Evolutionary conservation across 1,140 invertebrate species (phyloP), one percentile per base, ranked within the genome.

Genomic region (Drosophila repleta): DNA sequence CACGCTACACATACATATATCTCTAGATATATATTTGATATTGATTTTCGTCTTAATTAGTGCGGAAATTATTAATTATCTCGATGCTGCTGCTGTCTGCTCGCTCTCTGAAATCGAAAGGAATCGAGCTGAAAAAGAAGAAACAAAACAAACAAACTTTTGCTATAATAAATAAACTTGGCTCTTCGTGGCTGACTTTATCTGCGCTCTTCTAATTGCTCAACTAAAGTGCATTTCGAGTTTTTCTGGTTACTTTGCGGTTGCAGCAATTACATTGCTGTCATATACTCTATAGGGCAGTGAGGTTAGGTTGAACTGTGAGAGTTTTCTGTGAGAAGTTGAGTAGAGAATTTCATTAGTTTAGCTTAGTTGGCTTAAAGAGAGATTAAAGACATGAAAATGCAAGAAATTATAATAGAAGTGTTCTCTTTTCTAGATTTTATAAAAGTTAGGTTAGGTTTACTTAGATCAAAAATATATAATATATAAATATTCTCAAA

Each of bases 61-160:
- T 88, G 83, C 82, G 83, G 83, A 87, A 87, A 87, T 87, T 87
- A 88, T 87, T 88, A 85, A 85, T 87, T 87, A 77, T 81, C 58
- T 69, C 53, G 76, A n/a, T 41, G 61, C 46, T 15, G 32, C 32
- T 24, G n/a, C n/a, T 35, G 58, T 46, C 46, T 60, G 65, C 56
- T 29, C 15, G n/a, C n/a, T 17, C 60, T 48, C 15, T 60, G 61
- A 79, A 79, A 80, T 76, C 72, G 77, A 80, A 76, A 72, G 66
- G 57, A 43, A 8, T 37, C 26, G 32, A 55, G 11, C 18, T 3
- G 11, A 18, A 39, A 57, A n/a, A n/a, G n/a, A n/a, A n/a, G n/a
- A n/a, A n/a, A n/a, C n/a, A n/a, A n/a, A n/a, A n/a, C n/a, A n/a
- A n/a, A n/a, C n/a, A n/a, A 57, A 41, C 4, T 56, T 39, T 15